A percentile compares a stretch with the other conserved stretches of the same genome.
Evolutionary conservation across 2,797 vertebrate genomes (phyloP).

Genomic region (Odontamblyopus rebecca): DNA sequence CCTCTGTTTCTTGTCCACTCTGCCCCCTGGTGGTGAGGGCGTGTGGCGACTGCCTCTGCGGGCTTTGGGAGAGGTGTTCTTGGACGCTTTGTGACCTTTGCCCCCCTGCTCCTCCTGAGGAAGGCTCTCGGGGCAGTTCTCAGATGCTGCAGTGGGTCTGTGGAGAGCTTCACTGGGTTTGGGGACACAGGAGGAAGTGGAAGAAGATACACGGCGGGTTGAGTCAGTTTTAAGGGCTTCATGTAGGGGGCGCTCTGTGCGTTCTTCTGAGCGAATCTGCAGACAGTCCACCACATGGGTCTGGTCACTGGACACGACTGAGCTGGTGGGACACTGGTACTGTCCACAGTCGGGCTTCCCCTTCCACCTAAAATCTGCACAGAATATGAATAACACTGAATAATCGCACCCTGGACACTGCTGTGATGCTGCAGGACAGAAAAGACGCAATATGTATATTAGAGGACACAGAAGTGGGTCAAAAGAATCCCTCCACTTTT

Average conservation of each 20-base stretch:
- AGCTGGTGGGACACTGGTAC: constrained; percentile 76
- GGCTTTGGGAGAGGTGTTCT: constrained; percentile 74
- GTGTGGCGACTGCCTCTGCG: constrained; percentile 63
- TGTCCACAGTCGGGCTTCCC: constrained; percentile 70
- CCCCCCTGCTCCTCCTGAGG: constrained; percentile 78
- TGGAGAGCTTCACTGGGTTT: constrained; percentile 61
- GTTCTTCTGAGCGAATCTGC: constrained; percentile 76
- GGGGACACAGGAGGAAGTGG: constrained; percentile 20
- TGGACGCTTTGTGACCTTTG: constrained; percentile 66
- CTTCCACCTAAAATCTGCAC: constrained; percentile 77
- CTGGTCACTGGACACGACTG: constrained; percentile 64
- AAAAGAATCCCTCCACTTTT: no score
- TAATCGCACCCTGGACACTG: no score
- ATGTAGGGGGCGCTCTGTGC: constrained; percentile 58
- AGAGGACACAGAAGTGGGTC: no score
- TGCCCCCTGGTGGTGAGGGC: constrained; percentile 60
- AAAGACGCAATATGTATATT: no score
- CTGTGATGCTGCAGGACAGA: no score
- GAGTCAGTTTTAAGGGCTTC: constrained; percentile 54
- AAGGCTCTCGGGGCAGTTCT: constrained; percentile 67
- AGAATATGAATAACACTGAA: not conserved
- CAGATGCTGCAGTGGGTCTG: constrained; percentile 42
- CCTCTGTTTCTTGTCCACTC: constrained; percentile 78
- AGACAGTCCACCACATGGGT: constrained; percentile 74
- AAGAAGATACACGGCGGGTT: constrained; percentile 48